A percentile compares a stretch with the other conserved stretches of the same genome.
These are phyloP conservation scores for Norana najaformis DNA, from an alignment of 2,888 invertebrate genomes.

Conservation along the genomic window DNA sequence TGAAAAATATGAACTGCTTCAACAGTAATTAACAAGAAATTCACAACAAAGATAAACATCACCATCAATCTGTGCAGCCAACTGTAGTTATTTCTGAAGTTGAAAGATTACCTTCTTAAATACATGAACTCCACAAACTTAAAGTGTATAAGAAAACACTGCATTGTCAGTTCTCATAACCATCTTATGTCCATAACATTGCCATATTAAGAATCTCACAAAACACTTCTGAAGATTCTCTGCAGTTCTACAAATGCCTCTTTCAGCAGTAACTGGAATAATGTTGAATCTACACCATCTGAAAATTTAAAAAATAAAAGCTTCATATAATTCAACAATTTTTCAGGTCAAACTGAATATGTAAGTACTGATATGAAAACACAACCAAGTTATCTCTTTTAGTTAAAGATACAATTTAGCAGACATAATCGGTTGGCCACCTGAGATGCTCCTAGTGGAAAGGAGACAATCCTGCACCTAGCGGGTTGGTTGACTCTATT, in stretches of 20 bases:
- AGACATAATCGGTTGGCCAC: background rate
- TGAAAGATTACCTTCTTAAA: background rate
- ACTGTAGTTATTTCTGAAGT: background rate
- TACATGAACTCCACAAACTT: too few species aligned
- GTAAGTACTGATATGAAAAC: background rate
- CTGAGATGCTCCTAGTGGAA: too few species aligned
- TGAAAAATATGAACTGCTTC: background rate
- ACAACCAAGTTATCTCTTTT: background rate
- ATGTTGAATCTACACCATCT: background rate
- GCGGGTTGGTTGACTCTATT: too few species aligned
- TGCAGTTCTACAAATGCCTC: conserved; percentile 3
- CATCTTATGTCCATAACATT: too few species aligned
- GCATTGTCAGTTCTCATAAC: too few species aligned
- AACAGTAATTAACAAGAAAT: background rate
- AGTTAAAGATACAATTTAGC: background rate
- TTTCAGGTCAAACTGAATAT: background rate
- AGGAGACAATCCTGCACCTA: too few species aligned
- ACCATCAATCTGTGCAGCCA: background rate
- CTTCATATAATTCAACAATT: background rate
- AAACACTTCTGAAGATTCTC: background rate
- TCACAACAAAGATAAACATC: background rate
- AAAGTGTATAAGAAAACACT: too few species aligned
- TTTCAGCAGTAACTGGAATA: background rate
- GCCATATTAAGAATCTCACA: background rate
- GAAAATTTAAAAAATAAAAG: background rate